These are phyloP conservation scores for Polydrusus cervinus DNA, from an alignment of 2,888 invertebrate genomes.

Conservation along the genomic window DNA sequence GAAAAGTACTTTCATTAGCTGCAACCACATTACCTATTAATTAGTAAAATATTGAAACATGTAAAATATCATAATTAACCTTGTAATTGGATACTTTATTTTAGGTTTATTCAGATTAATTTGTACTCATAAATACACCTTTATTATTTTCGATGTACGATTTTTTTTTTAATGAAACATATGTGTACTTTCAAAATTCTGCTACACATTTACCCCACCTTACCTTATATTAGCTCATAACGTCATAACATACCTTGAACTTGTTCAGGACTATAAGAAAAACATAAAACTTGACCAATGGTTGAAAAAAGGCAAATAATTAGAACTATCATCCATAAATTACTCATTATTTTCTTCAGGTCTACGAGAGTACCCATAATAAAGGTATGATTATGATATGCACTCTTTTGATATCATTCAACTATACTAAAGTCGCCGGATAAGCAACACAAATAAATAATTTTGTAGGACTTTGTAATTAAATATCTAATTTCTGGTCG, in stretches of 20 bases:
- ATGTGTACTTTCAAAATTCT: too few relatives aligned
- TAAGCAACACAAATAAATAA: conserved; percentile 27
- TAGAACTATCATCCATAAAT: not conserved
- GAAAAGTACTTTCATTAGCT: too few relatives aligned
- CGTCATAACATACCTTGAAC: conserved; percentile 14
- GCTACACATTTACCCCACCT: not conserved
- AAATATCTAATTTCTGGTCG: conserved; percentile 35
- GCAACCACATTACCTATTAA: too few relatives aligned
- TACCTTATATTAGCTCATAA: too few relatives aligned
- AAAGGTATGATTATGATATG: conserved; percentile 1
- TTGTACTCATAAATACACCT: too few relatives aligned
- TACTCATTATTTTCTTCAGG: conserved; percentile 17
- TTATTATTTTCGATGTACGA: too few relatives aligned
- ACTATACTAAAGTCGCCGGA: conserved; percentile 28
- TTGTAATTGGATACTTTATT: too few relatives aligned
- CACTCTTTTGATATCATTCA: conserved; percentile 30
- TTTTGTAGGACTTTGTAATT: conserved; percentile 30
- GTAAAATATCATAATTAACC: too few relatives aligned
- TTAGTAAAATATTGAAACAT: too few relatives aligned
- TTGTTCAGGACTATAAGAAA: not conserved
- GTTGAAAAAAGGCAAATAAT: not conserved
- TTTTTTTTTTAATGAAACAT: too few relatives aligned
- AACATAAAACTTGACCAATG: not conserved
- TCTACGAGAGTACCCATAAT: not conserved
- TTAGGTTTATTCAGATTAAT: too few relatives aligned